phyloP scores from a whole-genome alignment of 2,797 vertebrate species.

The Sciurus vulgaris region DNA sequence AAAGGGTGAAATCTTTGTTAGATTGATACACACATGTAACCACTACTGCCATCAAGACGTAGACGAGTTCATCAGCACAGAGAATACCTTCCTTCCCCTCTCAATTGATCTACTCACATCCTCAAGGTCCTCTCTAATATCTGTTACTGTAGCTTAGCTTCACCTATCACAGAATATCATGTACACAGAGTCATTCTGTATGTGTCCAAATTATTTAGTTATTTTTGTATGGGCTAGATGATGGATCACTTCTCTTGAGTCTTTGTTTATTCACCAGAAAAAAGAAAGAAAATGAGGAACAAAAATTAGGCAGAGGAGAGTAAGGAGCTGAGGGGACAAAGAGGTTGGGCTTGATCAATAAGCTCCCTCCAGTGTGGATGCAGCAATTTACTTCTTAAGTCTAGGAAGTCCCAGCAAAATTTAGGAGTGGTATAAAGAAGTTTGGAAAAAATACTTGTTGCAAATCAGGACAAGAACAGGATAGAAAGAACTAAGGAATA shows the following conservation, averaged over 20 bases:
- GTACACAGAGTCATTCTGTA: not conserved
- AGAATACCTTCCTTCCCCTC: not conserved
- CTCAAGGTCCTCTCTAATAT: not conserved
- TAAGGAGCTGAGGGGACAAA: no score
- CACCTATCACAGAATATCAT: not conserved
- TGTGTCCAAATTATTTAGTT: not conserved
- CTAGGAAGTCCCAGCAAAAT: not conserved
- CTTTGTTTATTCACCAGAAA: not conserved
- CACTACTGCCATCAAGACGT: not conserved
- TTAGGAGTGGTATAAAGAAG: constrained; percentile 15
- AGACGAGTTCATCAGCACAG: not conserved
- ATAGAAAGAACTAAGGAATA: constrained; percentile 30
- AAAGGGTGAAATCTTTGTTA: not conserved
- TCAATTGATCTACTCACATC: not conserved
- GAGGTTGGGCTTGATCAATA: not conserved
- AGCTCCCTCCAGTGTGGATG: not conserved
- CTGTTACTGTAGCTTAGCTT: not conserved
- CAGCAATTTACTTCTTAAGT: not conserved
- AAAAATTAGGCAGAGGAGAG: no score
- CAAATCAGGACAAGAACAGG: not conserved
- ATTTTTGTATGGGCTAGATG: not conserved
- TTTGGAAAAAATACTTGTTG: constrained; percentile 11
- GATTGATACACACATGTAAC: not conserved
- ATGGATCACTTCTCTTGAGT: not conserved
- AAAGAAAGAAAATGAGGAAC: not conserved